Percentiles rank a stretch among this genome's conserved stretches.
These are phyloP conservation scores for Ericerus pela DNA, from an alignment of 1,140 invertebrate species.

Conservation along the genomic window DNA sequence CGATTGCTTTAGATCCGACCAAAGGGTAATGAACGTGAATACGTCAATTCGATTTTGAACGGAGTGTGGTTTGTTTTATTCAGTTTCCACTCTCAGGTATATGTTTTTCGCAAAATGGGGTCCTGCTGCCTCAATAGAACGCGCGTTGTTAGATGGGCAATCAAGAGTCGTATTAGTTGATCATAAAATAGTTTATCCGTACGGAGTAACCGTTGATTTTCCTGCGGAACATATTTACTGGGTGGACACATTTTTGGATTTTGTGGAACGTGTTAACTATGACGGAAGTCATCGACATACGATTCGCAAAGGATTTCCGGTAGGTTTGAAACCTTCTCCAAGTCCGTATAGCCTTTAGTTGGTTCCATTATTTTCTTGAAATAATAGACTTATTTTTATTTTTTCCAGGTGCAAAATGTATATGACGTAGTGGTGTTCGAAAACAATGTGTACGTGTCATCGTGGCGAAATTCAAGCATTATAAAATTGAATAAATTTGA, in stretches of 20 bases:
- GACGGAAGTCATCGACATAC: conserved; percentile 47
- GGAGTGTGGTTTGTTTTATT: too few relatives aligned
- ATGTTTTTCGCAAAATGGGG: conserved; percentile 69
- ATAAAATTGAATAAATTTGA: conserved; percentile 41
- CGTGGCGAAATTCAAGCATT: conserved; percentile 46
- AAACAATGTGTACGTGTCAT: conserved; percentile 46
- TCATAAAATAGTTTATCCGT: conserved; percentile 54
- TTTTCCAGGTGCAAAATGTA: conserved; percentile 44
- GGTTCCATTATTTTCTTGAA: neutral
- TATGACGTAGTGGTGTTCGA: conserved; percentile 56
- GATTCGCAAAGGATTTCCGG: conserved; percentile 41
- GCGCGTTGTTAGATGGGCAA: conserved; percentile 43
- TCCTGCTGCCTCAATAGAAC: conserved; percentile 42
- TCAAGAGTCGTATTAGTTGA: conserved; percentile 38
- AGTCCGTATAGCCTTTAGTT: neutral
- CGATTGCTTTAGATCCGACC: conserved; percentile 65
- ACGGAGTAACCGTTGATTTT: conserved; percentile 52
- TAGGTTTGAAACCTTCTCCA: conserved; percentile 24
- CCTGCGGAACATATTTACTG: conserved; percentile 59
- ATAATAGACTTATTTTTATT: neutral
- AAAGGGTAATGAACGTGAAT: conserved; percentile 38
- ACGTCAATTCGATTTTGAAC: too few relatives aligned
- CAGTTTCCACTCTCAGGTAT: conserved; percentile 34
- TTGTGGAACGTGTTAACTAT: conserved; percentile 53
- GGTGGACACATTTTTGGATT: conserved; percentile 61